Evolutionary conservation across 1,140 invertebrate genomes (phyloP).

Genomic region (Neodiprion pinetum): DNA sequence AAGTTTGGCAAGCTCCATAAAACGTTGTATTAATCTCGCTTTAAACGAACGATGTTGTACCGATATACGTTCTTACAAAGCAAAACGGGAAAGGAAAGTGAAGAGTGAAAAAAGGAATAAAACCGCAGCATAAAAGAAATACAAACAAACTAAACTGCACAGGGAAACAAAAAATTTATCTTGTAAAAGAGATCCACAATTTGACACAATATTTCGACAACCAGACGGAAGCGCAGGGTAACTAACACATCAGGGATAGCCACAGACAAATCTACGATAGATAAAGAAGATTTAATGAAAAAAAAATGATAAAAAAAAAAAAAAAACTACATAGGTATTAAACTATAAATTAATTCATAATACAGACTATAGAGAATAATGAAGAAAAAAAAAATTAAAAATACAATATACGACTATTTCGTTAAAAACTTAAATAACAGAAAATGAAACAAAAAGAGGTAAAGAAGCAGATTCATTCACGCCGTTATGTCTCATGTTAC

Average conservation of each 20-base stretch:
- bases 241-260: constrained; percentile 64
- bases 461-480: neutral
- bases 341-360: constrained; percentile 52
- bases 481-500: constrained; percentile 6
- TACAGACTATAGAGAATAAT: constrained; percentile 39
- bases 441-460: constrained; percentile 22
- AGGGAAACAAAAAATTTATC: neutral
- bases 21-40: constrained; percentile 1
- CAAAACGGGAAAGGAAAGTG: constrained; percentile 19
- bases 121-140: neutral
- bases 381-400: constrained; percentile 44
- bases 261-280: constrained; percentile 64
- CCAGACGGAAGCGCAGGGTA: constrained; percentile 65
- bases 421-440: constrained; percentile 44
- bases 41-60: neutral
- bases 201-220: constrained; percentile 58
- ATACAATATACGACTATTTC: constrained; percentile 54
- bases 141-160: neutral
- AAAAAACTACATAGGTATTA: constrained; percentile 54
- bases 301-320: constrained; percentile 50
- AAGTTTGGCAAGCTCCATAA: constrained; percentile 26
- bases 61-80: too few relatives aligned
- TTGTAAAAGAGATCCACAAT: constrained; percentile 18
- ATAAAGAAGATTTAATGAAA: constrained; percentile 52
- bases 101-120: constrained; percentile 13